phyloP scores from a whole-genome alignment of 2,888 invertebrate genomes.

The Mythimna ferrago region DNA sequence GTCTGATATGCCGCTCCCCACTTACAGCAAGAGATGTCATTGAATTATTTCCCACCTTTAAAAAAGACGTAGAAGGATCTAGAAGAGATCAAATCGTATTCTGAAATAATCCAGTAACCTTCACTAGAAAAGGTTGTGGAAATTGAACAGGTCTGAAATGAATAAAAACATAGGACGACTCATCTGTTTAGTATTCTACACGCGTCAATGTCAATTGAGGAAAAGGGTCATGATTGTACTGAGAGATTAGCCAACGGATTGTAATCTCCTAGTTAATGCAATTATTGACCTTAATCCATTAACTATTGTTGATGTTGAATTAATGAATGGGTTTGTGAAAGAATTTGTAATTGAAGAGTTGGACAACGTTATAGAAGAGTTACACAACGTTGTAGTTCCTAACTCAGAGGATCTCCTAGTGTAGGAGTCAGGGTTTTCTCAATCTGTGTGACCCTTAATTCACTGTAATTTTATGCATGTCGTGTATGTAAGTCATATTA shows the following conservation, averaged over 20 bases:
- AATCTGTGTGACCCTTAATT: too few relatives aligned
- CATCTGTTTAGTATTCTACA: constrained; percentile 27
- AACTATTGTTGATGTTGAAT: constrained; percentile 26
- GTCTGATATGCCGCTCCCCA: too few relatives aligned
- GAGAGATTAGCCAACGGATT: constrained; percentile 40
- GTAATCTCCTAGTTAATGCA: constrained; percentile 30
- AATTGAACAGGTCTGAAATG: background rate
- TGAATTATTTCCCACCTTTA: too few relatives aligned
- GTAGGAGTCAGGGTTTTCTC: too few relatives aligned
- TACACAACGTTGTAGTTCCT: background rate
- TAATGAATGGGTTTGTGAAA: constrained; percentile 23
- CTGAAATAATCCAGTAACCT: background rate
- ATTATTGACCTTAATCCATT: constrained; percentile 20
- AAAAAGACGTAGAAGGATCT: too few relatives aligned
- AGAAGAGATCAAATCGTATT: background rate
- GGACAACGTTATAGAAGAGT: background rate
- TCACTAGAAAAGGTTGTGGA: background rate
- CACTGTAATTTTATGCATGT: too few relatives aligned
- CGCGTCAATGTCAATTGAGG: constrained; percentile 35
- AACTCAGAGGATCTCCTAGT: too few relatives aligned
- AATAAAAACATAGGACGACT: constrained; percentile 3
- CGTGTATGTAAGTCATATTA: too few relatives aligned
- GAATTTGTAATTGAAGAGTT: constrained; percentile 1
- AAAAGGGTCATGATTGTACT: constrained; percentile 54
- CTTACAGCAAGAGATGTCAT: too few relatives aligned